Evolutionary conservation across 2,797 vertebrate species (phyloP), one percentile per base, ranked within the genome.

Genomic region (Bradypodion ventrale): DNA sequence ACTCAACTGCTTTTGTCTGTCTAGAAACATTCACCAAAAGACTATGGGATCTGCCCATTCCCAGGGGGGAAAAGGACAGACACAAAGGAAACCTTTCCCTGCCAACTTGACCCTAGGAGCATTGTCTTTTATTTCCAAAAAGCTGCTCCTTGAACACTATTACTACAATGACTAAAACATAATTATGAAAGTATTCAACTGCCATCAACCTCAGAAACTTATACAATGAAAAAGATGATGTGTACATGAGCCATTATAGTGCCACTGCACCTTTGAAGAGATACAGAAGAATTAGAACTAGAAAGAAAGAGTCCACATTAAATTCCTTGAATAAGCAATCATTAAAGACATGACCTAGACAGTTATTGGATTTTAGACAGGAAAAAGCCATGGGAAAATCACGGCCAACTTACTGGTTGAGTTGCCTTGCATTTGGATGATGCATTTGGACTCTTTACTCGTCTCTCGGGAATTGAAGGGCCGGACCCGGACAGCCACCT

Each of bases 351-450:
- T 23, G 46, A 88, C 0, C 25, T 3, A 44, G 52, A 88, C 16
- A 80, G 72, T 1, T 10, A 27, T 69, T 78, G 42, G 35, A n/a
- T n/a, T 35, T 83, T 21, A 79, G 52, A 8, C 7, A 40, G 6
- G 68, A 19, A 59, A 32, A 75, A 74, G 79, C 9, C 4, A 37
- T 59, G 7, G 72, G 0, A 23, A 88, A 42, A 86, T 27, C 15
- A 29, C 46, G 35, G 29, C 2, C 16, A 46, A 98, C 99, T 99
- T 96, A 99, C 99, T 98, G 93, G 99, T 99, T 16, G 97, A 97
- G 94, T 97, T 99, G 95, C 99, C 99, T 95, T 99, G 98, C 99
- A 99, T 99, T 95, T 99, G 98, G 94, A 99, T 99, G 93, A 99
- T 99, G 94, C 99, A 99, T 96, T 99, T 99, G 84, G 98, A 99